Evolutionary conservation across 2,797 vertebrate genomes (phyloP), one percentile per base, ranked within the genome.

Genomic region (Acestrorhynchus altus): DNA sequence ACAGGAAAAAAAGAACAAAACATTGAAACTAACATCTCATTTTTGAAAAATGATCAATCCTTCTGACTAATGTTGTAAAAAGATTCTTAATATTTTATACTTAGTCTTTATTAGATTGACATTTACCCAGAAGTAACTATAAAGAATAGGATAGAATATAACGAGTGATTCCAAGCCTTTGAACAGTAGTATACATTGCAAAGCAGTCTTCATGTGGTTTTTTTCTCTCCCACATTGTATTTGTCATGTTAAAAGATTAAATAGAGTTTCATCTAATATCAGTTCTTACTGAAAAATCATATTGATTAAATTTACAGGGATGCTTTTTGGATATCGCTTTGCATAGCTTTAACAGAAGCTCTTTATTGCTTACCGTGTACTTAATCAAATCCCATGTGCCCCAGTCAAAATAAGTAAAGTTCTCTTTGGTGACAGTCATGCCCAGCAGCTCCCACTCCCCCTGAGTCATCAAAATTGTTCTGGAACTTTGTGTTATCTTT

Each of bases 391-490:
- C 89, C 87, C 87, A 93, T 1, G 4, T 0, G 13, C 0, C 57
- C 0, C 47, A 1, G 0, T 81, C 9, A 26, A 57, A 72, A 51
- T 0, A 31, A 35, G 5, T 79, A 18, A 87, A 5, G 28, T 84
- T 88, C 12, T 0, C 0, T 51, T 2, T 81, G 56, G 15, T 1
- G 12, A 93, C 54, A 0, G 88, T 81, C 31, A 93, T 71, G 0
- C 88, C 81, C 11, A 92, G 79, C 64, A 94, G 92, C 54, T 92
- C 90, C 92, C 92, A 94, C 75, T 93, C 92, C 9, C 92, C 90
- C 81, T 92, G 87, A 2, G 83, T 74, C 80, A 66, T 47, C 44
- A 93, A 83, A 57, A 90, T 0, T 57, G 90, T 79, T n/a, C 76
- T 61, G 51, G 90, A 88, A 54, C 83, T 88, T 79, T 93, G 85